Conservation (phyloP, 2,113 vertebrate genomes). For the Dolichotis patagonum region DNA sequence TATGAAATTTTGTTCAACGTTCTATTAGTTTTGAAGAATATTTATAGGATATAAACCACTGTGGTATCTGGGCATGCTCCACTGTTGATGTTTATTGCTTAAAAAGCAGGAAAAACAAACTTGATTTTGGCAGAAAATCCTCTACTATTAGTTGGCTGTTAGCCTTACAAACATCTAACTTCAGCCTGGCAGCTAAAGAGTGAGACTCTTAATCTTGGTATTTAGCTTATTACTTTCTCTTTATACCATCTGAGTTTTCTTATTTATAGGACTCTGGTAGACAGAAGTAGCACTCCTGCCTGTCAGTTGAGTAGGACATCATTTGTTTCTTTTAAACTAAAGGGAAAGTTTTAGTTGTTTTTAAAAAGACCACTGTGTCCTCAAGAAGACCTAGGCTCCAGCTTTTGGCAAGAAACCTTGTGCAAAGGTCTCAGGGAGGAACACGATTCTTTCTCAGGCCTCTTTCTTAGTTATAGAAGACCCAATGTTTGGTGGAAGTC, state of each 20-base stretch:
- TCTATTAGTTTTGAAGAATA: background rate
- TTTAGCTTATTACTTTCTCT: slow-evolving; percentile 19
- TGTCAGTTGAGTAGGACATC: slow-evolving; percentile 23
- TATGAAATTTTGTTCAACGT: background rate
- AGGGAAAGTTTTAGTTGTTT: background rate
- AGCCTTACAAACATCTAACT: background rate
- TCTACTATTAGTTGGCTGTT: background rate
- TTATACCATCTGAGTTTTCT: background rate
- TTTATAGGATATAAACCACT: background rate
- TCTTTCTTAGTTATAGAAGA: background rate
- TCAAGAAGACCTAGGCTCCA: background rate
- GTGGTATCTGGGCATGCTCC: background rate
- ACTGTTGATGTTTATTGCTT: background rate
- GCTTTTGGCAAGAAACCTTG: background rate
- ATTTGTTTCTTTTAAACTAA: background rate
- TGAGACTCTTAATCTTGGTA: slow-evolving; percentile 7
- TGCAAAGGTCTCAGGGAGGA: background rate
- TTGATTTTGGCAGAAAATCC: background rate
- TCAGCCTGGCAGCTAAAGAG: background rate
- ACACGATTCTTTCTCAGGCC: background rate
- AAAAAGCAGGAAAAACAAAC: background rate
- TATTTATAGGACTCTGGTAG: background rate
- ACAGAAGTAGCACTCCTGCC: slow-evolving; percentile 44
- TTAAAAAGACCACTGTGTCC: background rate
- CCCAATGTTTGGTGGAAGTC: background rate